Percentiles rank a stretch among this genome's conserved stretches.
Evolutionary conservation across 2,113 vertebrate genomes (phyloP).

Genomic region (Phaethon lepturus): DNA sequence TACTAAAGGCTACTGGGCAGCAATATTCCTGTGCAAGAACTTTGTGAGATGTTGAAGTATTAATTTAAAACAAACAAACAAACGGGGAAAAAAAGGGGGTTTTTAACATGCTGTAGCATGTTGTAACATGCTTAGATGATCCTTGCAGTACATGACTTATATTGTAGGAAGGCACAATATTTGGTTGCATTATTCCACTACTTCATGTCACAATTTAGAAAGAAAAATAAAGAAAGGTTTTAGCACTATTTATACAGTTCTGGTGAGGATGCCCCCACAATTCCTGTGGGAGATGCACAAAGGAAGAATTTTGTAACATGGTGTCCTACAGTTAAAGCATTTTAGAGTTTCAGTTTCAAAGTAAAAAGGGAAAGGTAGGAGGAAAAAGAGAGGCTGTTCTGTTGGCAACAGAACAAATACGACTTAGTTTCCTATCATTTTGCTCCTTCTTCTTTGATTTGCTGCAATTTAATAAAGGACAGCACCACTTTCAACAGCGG

Average conservation of each 20-base stretch:
- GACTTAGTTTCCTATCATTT: neutral
- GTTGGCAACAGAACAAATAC: neutral
- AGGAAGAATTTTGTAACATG: neutral
- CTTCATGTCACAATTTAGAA: neutral
- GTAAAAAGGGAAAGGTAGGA: neutral
- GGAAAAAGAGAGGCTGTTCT: neutral
- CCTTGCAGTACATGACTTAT: neutral
- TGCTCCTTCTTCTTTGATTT: neutral
- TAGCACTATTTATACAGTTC: neutral
- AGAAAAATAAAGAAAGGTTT: neutral
- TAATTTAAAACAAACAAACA: neutral
- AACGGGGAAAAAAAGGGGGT: rapidly evolving
- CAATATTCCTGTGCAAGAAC: neutral
- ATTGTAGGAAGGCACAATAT: neutral
- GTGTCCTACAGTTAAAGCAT: neutral
- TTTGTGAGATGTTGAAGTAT: neutral
- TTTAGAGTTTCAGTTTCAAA: neutral
- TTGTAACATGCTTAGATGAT: neutral
- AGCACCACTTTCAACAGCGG: neutral
- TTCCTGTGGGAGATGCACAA: neutral
- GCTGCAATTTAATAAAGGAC: neutral
- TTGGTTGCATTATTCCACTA: neutral
- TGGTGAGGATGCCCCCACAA: neutral
- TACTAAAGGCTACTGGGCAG: neutral
- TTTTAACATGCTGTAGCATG: neutral